Evolutionary conservation across 2,797 vertebrate species (phyloP), one percentile per base, ranked within the genome.

Genomic region (Paguma larvata): DNA sequence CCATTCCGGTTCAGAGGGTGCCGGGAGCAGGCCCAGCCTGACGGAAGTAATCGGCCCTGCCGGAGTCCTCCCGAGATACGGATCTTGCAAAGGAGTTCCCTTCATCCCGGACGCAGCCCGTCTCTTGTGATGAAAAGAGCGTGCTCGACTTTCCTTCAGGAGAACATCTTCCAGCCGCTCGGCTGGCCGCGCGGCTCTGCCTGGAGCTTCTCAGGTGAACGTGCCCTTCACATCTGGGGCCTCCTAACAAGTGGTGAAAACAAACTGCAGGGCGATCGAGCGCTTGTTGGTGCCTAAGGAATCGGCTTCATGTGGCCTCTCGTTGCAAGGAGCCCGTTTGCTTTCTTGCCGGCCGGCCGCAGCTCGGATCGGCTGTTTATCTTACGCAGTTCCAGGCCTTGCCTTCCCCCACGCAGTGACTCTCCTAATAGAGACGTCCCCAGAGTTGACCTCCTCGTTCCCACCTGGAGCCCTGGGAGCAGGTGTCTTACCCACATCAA

Each of bases 1-100:
- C 98, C 98, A 91, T 97, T 98, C 98, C 95, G 98, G 98, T 98
- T 99, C 99, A 98, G 97, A 98, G 98, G 98, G 98, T 96, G 98
- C 90, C 70, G 98, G 98, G 98, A 97, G 98, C 98, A 97, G 99
- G 98, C 96, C 98, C 97, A 97, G 98, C 98, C 98, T 97, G 98
- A 97, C 96, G 97, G 98, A 98, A 98, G 98, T 98, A 98, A 98
- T 98, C 96, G 93, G 91, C 97, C 96, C 97, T 97, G 97, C 98
- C 97, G 97, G 97, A 96, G 96, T 97, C 98, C 97, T 92, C 96
- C 95, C 97, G 98, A 98, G 98, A 98, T 97, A 97, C 94, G 97
- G 98, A 98, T 98, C 97, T 98, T 98, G 98, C 94, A 97, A 89
- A 97, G 98, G 98, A 96, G 96, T 98, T 97, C 98, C 95, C 97